Conservation (phyloP, 2,113 vertebrate species). For the Sander vitreus region DNA sequence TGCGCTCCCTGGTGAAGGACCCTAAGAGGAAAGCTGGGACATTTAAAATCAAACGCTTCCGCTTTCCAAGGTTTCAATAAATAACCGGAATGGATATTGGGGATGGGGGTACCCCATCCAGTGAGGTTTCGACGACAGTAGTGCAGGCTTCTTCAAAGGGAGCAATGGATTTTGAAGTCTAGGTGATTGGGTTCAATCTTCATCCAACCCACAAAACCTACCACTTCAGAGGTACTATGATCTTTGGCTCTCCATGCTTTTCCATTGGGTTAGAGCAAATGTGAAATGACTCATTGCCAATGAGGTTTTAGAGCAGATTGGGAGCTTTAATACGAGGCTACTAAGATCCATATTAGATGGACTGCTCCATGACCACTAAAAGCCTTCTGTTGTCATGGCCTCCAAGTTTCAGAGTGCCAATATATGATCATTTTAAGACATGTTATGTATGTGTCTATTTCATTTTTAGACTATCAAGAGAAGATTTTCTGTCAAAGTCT, state of each 20-base stretch:
- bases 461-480: background rate
- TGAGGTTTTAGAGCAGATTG: slow-evolving; percentile 47
- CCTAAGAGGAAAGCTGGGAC: slow-evolving; percentile 14
- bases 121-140: slow-evolving; percentile 4
- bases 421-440: slow-evolving; percentile 1
- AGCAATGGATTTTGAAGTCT: slow-evolving; percentile 18
- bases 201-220: slow-evolving; percentile 14
- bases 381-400: background rate
- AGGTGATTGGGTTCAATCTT: slow-evolving; percentile 17
- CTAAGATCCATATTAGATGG: slow-evolving; percentile 24
- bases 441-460: background rate
- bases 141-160: background rate
- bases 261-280: slow-evolving; percentile 36
- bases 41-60: slow-evolving; percentile 46
- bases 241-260: slow-evolving; percentile 25
- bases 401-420: background rate
- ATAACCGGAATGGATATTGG: slow-evolving; percentile 9
- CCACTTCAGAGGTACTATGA: slow-evolving; percentile 50
- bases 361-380: slow-evolving; percentile 1
- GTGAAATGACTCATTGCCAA: slow-evolving; percentile 33
- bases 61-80: slow-evolving; percentile 22
- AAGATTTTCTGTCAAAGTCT: slow-evolving; percentile 18
- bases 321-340: slow-evolving; percentile 29
- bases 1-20: slow-evolving; percentile 39
- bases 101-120: background rate